Percentiles rank a stretch among this genome's conserved stretches.
These are phyloP conservation scores for Paramuricea clavata DNA, from an alignment of 92 coral and sea anemone genomes.

Conservation along the genomic window DNA sequence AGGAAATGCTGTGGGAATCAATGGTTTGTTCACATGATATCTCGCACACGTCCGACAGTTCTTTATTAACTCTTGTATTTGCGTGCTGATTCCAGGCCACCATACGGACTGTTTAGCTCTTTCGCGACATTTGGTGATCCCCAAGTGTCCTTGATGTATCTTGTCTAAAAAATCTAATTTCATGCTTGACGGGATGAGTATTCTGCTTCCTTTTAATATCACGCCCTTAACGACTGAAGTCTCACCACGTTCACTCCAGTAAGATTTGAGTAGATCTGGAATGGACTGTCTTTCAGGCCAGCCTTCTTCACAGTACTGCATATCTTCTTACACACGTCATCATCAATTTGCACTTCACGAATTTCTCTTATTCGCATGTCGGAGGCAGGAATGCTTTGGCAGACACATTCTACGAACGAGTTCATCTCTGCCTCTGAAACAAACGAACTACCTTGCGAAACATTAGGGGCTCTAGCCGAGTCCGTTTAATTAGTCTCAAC, in stretches of 20 bases:
- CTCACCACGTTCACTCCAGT: constrained; percentile 59
- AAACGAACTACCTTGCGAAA: background rate
- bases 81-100: constrained; percentile 70
- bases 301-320: constrained; percentile 41
- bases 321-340: constrained; percentile 57
- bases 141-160: constrained; percentile 63
- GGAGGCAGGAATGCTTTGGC: constrained; percentile 35
- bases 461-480: background rate
- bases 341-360: constrained; percentile 48
- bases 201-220: constrained; percentile 50
- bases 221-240: constrained; percentile 53
- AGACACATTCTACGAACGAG: background rate
- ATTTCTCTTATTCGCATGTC: constrained; percentile 39
- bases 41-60: constrained; percentile 62
- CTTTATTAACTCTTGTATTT: constrained; percentile 57
- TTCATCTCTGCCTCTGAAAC: background rate
- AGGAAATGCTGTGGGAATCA: constrained; percentile 52
- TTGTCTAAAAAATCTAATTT: constrained; percentile 61
- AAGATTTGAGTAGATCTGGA: constrained; percentile 54
- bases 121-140: constrained; percentile 65
- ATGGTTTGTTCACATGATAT: constrained; percentile 47
- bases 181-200: constrained; percentile 56
- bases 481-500: background rate
- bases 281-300: constrained; percentile 62
- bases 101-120: constrained; percentile 67